Base-by-base conservation (phyloP, 2,888 invertebrate genomes). In the Tinea semifulvella region DNA sequence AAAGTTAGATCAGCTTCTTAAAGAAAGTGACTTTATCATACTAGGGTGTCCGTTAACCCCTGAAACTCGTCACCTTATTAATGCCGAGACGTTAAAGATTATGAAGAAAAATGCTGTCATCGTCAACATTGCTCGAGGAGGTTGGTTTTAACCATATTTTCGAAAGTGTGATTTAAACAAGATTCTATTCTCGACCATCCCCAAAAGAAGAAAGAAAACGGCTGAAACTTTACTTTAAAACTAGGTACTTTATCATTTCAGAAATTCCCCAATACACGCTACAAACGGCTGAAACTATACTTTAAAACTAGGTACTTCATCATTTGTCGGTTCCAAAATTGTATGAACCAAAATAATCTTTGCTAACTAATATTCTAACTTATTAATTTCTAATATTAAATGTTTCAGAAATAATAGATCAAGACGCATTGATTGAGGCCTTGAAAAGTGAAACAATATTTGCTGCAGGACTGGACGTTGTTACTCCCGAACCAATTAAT, bases 381-480 rank as follows among this genome's bases (percentile, higher is more conserved):
- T n/a, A n/a, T n/a, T n/a, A 28, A 28, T 6, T 8, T 28, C 28
- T 22, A 11, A 7, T 6, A 28, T n/a, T 8, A 28, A n/a, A n/a
- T 11, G 11, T 54, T 51, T 4, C 56, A 85, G 85, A 60, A 43
- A 67, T 90, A 10, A 83, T 92, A 2, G 88, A 94, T 52, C 94
- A 94, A 53, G 84, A 89, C 1, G 94, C 90, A 44, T 69, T 98
- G 19, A 84, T 89, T 36, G 75, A 82, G 42, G 96, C 95, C 0
- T 71, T 98, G 18, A 86, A 86, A 51, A 77, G 82, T 8, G 84
- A 87, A 1, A 80, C 83, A 47, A 96, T 97, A 50, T 90, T 88
- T 56, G 90, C 91, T 0, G 96, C 96, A 0, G 97, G 95, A 0
- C 75, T 97, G 2, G 97, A 97, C 65, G 97, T 97, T 2, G 90